Conservation (phyloP, 2,797 vertebrate species). For the Cirrhinus mrigala region DNA sequence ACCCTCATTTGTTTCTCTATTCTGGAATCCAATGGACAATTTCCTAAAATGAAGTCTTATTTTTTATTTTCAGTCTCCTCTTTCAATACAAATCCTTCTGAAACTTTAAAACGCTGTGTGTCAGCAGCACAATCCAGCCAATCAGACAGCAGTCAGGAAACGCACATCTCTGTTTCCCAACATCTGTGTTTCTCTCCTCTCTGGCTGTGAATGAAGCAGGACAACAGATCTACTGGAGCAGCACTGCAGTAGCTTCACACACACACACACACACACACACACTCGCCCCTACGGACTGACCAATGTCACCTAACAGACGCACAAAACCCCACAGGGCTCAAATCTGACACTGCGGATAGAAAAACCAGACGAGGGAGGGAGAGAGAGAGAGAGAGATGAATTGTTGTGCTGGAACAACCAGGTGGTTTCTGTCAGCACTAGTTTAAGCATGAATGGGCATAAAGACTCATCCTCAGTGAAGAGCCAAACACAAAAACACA, state of each 20-base stretch:
- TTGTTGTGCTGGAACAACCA: slow-evolving; percentile 23
- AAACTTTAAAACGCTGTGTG: background rate
- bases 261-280: slow-evolving; percentile 17
- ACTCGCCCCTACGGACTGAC: slow-evolving; percentile 34
- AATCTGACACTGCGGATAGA: slow-evolving; percentile 20
- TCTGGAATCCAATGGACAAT: background rate
- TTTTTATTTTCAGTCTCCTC: background rate
- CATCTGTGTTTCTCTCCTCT: background rate
- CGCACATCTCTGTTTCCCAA: background rate
- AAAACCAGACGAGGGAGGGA: slow-evolving; percentile 8
- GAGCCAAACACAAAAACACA: background rate
- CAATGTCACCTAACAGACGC: slow-evolving; percentile 48
- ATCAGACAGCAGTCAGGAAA: background rate
- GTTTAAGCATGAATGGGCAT: slow-evolving; percentile 26
- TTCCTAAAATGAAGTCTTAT: background rate
- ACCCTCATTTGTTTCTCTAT: background rate
- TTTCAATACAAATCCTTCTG: background rate
- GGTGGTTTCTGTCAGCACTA: slow-evolving; percentile 52
- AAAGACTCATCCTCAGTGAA: background rate
- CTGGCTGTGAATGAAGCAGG: background rate
- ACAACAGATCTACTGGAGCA: slow-evolving; percentile 14
- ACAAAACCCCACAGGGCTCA: slow-evolving; percentile 25
- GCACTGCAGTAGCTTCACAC: slow-evolving; percentile 6
- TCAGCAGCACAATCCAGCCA: background rate
- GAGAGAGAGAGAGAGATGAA: background rate